Evolutionary conservation across 2,797 vertebrate species (phyloP).

Genomic region (Melanotaenia boesemani): DNA sequence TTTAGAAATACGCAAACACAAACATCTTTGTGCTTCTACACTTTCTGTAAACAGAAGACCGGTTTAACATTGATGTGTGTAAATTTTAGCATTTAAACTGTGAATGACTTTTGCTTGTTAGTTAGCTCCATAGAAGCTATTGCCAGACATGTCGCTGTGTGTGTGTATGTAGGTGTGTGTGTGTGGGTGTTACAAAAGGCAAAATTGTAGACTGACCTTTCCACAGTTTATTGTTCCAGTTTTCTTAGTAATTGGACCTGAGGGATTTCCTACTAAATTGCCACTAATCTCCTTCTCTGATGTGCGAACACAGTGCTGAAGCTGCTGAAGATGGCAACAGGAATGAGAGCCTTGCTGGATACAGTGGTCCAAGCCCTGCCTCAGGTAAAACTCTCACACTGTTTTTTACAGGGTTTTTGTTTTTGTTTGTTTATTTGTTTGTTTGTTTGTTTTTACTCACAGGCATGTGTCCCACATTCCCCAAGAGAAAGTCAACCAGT

Average conservation of each 20-base stretch:
- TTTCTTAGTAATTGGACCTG: conserved; percentile 69
- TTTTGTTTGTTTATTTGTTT: not conserved
- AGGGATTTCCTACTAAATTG: conserved; percentile 48
- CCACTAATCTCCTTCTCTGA: conserved; percentile 30
- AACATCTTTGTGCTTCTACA: not conserved
- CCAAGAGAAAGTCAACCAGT: conserved; percentile 8
- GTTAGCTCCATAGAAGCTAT: conserved; percentile 3
- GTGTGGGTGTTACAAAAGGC: not conserved
- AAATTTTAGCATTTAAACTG: conserved; percentile 8
- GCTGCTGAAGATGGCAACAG: conserved; percentile 91
- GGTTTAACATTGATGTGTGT: conserved; percentile 9
- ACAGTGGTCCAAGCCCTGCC: conserved; percentile 97
- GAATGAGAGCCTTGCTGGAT: conserved; percentile 96
- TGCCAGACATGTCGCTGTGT: not conserved
- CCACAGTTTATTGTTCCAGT: conserved; percentile 52
- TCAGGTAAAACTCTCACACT: conserved; percentile 84
- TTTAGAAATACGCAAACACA: not conserved
- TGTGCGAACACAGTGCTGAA: conserved; percentile 78
- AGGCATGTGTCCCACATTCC: conserved; percentile 9
- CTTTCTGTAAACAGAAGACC: conserved; percentile 9
- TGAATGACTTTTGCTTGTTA: conserved; percentile 8
- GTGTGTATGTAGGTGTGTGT: not conserved
- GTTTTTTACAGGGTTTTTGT: not conserved
- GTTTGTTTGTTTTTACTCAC: not conserved
- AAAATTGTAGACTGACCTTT: conserved; percentile 69